phyloP scores from a whole-genome alignment of 2,797 vertebrate genomes.

The Chelon labrosus region DNA sequence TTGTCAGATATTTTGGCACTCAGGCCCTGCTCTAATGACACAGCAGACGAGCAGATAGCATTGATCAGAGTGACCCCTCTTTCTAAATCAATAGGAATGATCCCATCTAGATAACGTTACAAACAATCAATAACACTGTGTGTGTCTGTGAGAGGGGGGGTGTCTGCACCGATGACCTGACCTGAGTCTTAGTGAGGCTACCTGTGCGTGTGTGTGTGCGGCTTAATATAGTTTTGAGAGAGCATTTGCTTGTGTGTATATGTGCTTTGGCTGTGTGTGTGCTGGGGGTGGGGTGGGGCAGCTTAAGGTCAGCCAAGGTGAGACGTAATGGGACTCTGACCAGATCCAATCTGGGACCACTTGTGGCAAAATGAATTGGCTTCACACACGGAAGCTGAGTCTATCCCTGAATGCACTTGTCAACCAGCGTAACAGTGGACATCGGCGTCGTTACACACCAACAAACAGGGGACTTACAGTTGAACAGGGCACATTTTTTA shows the following conservation, averaged over 20 bases:
- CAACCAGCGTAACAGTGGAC: too few relatives aligned
- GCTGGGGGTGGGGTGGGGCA: conserved; percentile 8
- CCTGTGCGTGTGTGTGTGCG: conserved; percentile 26
- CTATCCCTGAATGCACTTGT: conserved; percentile 48
- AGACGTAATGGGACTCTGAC: conserved; percentile 87
- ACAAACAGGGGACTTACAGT: too few relatives aligned
- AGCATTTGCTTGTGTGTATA: conserved; percentile 24
- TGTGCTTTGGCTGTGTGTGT: conserved; percentile 19
- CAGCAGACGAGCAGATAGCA: conserved; percentile 77
- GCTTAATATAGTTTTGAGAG: conserved; percentile 11
- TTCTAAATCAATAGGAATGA: conserved; percentile 76
- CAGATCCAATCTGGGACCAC: conserved; percentile 84
- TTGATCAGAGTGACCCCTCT: conserved; percentile 77
- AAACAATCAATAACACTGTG: conserved; percentile 75
- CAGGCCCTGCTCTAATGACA: conserved; percentile 74
- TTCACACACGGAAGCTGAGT: conserved; percentile 61
- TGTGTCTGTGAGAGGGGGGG: neutral
- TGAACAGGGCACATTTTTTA: too few relatives aligned
- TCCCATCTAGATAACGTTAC: conserved; percentile 83
- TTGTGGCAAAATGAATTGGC: conserved; percentile 83
- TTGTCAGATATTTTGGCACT: conserved; percentile 71
- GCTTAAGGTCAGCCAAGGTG: conserved; percentile 85
- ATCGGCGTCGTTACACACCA: too few relatives aligned
- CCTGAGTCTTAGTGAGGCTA: conserved; percentile 34
- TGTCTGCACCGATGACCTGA: conserved; percentile 39